A percentile compares a stretch with the other conserved stretches of the same genome.
phyloP scores from a whole-genome alignment of 2,113 vertebrate genomes.

The Brevimyrus niger region DNA sequence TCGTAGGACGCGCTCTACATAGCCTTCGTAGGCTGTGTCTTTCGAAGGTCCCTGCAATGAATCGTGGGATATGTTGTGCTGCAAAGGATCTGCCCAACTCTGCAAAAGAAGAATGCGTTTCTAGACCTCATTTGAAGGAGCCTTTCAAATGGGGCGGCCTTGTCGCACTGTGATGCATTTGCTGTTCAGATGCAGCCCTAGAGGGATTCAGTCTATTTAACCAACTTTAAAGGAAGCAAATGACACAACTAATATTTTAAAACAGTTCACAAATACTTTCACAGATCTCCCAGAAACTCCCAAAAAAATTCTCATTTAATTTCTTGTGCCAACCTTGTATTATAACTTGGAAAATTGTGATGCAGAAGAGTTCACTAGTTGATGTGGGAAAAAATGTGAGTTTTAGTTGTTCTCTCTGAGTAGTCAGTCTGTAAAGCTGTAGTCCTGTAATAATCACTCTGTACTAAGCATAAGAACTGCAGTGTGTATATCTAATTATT shows the following conservation, averaged over 20 bases:
- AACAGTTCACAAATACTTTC: not conserved
- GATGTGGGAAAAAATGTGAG: not conserved
- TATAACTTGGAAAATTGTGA: not conserved
- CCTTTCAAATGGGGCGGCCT: not conserved
- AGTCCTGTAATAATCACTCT: not conserved
- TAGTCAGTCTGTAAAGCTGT: not conserved
- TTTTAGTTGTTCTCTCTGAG: not conserved
- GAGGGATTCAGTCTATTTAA: not conserved
- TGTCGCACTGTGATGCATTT: not conserved
- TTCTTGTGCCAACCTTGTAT: not conserved
- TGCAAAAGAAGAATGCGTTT: not conserved
- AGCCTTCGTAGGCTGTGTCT: not conserved
- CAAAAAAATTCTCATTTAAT: not conserved
- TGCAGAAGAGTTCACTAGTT: not conserved
- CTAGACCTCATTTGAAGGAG: not conserved
- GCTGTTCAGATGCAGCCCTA: too few relatives aligned
- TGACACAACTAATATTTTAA: too few relatives aligned
- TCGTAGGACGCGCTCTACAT: not conserved
- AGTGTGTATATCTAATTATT: not conserved
- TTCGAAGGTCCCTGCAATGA: not conserved
- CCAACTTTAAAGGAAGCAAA: not conserved
- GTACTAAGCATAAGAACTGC: not conserved
- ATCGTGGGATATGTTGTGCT: not conserved
- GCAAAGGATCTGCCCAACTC: not conserved
- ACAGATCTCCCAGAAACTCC: not conserved